phyloP scores from a whole-genome alignment of 2,888 invertebrate genomes.

The Leptogaster cylindrica region DNA sequence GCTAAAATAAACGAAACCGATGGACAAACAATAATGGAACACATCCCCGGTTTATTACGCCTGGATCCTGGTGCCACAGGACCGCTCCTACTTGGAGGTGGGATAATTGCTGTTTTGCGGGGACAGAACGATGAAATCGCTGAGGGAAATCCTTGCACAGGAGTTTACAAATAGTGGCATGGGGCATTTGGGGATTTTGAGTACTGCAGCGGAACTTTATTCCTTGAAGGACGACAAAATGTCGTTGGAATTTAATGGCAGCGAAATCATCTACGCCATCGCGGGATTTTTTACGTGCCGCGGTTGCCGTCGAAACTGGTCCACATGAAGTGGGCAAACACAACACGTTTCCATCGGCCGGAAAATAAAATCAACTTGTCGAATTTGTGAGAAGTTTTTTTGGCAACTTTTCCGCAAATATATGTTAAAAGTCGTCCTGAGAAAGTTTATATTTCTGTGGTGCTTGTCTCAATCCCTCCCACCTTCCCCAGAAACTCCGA shows the following conservation, averaged over 20 bases:
- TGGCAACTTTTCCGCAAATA: conserved; percentile 23
- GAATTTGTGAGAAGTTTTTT: conserved; percentile 4
- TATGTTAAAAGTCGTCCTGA: conserved; percentile 10
- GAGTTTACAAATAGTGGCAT: too few relatives aligned
- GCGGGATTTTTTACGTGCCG: too few relatives aligned
- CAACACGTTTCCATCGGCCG: conserved; percentile 1
- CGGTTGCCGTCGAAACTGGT: background rate
- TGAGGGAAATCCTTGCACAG: too few relatives aligned
- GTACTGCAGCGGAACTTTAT: too few relatives aligned
- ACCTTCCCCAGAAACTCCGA: background rate
- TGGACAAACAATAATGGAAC: conserved; percentile 15
- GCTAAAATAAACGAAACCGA: conserved; percentile 13
- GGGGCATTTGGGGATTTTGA: too few relatives aligned
- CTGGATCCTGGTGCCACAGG: too few relatives aligned
- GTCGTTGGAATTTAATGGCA: too few relatives aligned
- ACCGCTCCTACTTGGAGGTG: too few relatives aligned
- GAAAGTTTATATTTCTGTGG: conserved; percentile 14
- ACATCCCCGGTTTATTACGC: conserved; percentile 13
- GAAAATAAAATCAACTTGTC: conserved; percentile 15
- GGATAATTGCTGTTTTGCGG: too few relatives aligned
- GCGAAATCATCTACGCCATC: too few relatives aligned
- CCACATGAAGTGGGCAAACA: background rate
- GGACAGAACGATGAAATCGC: too few relatives aligned
- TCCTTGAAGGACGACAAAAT: too few relatives aligned
- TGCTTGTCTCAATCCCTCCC: background rate